phyloP scores from a whole-genome alignment of 2,113 vertebrate species.

The Aplodontia rufa region DNA sequence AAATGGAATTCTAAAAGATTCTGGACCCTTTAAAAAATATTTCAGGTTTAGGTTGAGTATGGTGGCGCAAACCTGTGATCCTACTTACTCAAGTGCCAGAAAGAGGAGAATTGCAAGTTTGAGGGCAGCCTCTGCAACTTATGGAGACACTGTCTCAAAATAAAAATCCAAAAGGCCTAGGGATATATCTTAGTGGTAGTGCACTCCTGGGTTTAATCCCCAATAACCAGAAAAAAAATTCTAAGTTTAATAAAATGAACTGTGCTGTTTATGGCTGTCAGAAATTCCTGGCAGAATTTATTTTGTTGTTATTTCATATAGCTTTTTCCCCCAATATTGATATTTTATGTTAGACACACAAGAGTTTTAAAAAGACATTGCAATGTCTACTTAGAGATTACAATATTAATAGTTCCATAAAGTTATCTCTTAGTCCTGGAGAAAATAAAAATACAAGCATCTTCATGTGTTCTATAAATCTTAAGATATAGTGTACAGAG shows the following conservation, averaged over 20 bases:
- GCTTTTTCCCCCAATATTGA: background rate
- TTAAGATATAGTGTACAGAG: background rate
- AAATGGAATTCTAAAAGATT: background rate
- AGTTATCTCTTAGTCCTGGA: background rate
- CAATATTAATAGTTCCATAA: conserved; percentile 7
- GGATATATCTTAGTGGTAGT: too few species aligned
- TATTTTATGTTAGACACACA: background rate
- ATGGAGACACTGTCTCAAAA: too few species aligned
- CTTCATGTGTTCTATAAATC: background rate
- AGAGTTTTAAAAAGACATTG: background rate
- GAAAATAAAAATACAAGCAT: background rate
- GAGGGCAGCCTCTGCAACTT: too few species aligned
- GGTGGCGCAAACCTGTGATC: too few species aligned
- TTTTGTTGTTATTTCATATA: background rate
- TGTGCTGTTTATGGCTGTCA: background rate
- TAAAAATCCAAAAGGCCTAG: too few species aligned
- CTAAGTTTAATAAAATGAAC: background rate
- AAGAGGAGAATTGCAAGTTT: too few species aligned
- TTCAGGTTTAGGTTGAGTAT: too few species aligned
- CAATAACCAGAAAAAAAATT: background rate
- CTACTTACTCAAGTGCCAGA: too few species aligned
- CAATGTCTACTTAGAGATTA: too few species aligned
- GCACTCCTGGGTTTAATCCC: too few species aligned
- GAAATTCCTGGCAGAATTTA: background rate
- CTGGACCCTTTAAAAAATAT: background rate